Evolutionary conservation across 2,797 vertebrate species (phyloP).

Genomic region (Poliocrania exsul): DNA sequence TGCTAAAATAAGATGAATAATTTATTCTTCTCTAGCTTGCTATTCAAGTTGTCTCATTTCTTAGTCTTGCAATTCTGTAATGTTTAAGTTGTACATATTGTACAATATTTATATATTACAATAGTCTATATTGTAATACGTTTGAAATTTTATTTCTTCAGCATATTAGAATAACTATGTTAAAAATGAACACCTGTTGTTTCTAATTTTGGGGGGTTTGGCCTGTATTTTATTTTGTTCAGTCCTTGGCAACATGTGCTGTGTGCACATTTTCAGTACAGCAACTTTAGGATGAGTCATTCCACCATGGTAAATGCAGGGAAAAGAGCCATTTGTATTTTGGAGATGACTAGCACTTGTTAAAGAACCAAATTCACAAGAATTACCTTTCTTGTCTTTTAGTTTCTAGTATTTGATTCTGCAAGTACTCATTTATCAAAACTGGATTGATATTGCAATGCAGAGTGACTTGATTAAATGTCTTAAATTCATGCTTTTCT

Average conservation of each 20-base stretch:
- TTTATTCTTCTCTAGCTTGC: neutral
- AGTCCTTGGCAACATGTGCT: neutral
- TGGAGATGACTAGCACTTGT: neutral
- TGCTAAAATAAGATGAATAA: neutral
- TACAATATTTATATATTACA: neutral
- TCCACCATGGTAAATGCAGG: neutral
- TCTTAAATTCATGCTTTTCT: neutral
- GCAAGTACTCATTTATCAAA: neutral
- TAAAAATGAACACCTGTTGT: neutral
- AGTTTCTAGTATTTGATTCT: neutral
- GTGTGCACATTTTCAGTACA: neutral
- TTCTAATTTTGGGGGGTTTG: neutral
- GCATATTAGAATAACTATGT: neutral
- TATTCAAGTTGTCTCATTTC: neutral
- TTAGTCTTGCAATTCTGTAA: neutral
- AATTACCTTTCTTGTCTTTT: neutral
- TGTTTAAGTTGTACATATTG: neutral
- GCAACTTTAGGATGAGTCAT: neutral
- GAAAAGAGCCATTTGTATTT: neutral
- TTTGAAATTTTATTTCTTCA: neutral
- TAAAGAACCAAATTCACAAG: neutral
- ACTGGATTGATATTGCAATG: neutral
- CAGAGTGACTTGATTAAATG: neutral
- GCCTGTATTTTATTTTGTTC: neutral
- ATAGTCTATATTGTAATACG: neutral